Evolutionary conservation across 2,113 vertebrate genomes (phyloP).

Genomic region (Stegastes partitus): DNA sequence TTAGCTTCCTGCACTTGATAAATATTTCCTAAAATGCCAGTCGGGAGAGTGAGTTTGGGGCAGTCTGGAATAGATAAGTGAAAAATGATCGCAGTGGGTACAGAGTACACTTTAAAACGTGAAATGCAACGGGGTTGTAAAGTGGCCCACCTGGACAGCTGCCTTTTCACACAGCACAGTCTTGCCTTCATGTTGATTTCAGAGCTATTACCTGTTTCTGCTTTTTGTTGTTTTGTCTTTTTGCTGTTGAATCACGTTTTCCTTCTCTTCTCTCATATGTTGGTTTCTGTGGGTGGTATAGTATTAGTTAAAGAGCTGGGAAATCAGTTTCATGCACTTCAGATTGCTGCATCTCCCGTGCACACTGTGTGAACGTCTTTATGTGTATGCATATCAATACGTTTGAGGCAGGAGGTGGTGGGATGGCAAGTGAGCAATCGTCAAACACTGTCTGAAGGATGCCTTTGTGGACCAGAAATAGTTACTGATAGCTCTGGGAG

Average conservation of each 20-base stretch:
- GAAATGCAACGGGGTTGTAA: not conserved
- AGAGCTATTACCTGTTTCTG: not conserved
- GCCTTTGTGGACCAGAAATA: not conserved
- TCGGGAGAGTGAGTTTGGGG: slow-evolving; percentile 2
- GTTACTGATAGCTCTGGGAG: slow-evolving; percentile 17
- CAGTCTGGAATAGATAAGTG: slow-evolving; percentile 27
- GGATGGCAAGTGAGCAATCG: not conserved
- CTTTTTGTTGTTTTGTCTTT: not conserved
- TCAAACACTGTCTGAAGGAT: not conserved
- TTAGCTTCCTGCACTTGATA: not conserved
- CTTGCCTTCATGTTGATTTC: slow-evolving; percentile 16
- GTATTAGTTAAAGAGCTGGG: no score
- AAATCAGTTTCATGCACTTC: not conserved
- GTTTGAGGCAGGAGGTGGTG: not conserved
- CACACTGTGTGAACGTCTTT: not conserved
- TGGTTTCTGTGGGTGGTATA: not conserved
- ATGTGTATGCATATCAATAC: no score
- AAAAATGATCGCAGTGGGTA: not conserved
- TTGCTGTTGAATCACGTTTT: no score
- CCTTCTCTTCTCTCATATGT: no score
- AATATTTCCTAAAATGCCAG: not conserved
- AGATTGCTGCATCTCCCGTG: no score
- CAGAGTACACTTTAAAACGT: no score
- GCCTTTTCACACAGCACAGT: slow-evolving; percentile 22
- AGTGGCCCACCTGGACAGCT: not conserved